These are phyloP conservation scores for Amia ocellicauda DNA, from an alignment of 2,113 vertebrate genomes.

Conservation along the genomic window DNA sequence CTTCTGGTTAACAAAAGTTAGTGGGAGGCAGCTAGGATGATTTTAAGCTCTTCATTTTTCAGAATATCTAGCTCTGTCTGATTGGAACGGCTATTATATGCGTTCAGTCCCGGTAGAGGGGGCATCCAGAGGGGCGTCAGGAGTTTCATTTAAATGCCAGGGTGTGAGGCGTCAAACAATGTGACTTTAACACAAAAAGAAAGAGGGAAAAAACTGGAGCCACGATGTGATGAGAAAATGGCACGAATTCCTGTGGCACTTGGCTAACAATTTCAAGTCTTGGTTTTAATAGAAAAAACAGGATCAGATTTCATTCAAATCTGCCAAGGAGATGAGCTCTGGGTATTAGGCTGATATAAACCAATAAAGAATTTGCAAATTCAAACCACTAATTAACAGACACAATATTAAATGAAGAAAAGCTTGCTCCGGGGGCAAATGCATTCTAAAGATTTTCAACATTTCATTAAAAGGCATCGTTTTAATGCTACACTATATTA, in stretches of 20 bases:
- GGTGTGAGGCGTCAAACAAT: constrained; percentile 78
- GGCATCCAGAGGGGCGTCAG: constrained; percentile 71
- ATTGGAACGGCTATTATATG: constrained; percentile 75
- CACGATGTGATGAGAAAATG: constrained; percentile 83
- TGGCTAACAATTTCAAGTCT: constrained; percentile 81
- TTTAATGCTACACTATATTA: constrained; percentile 43
- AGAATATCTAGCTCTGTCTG: constrained; percentile 53
- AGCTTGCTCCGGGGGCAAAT: constrained; percentile 81
- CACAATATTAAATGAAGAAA: constrained; percentile 84
- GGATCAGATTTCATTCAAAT: constrained; percentile 87
- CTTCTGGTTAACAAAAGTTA: too few relatives aligned
- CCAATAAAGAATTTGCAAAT: constrained; percentile 84
- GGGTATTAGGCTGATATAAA: constrained; percentile 82
- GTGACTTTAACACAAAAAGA: constrained; percentile 70
- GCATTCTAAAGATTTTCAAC: constrained; percentile 80
- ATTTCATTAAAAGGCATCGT: constrained; percentile 77
- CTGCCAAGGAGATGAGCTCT: constrained; percentile 83
- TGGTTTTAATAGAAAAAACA: constrained; percentile 85
- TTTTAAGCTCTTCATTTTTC: constrained; percentile 62
- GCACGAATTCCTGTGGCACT: constrained; percentile 82
- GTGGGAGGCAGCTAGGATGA: constrained; percentile 43
- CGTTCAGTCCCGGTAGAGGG: constrained; percentile 77
- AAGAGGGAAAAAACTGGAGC: constrained; percentile 63
- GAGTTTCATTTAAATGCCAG: constrained; percentile 81
- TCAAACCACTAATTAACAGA: constrained; percentile 85